Evolutionary conservation across 2,113 vertebrate genomes (phyloP).

Genomic region (Lathamus discolor): DNA sequence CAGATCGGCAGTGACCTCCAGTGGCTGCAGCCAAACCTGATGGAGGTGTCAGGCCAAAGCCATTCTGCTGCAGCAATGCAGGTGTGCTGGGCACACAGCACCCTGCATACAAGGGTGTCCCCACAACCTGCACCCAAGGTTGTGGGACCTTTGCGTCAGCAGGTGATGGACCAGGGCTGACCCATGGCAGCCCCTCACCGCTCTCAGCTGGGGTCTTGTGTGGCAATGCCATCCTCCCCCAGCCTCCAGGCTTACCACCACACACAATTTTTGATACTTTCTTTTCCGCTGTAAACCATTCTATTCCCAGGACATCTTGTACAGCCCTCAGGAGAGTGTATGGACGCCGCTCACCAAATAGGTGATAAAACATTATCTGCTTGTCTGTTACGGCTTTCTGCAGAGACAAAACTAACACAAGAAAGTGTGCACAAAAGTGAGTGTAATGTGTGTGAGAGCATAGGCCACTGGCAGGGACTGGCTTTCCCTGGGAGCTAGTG

Average conservation of each 20-base stretch:
- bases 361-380: neutral
- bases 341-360: fast-evolving
- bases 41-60: neutral
- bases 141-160: fast-evolving
- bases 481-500: fast-evolving
- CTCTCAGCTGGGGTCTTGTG: neutral
- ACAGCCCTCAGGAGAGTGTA: neutral
- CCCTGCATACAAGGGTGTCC: neutral
- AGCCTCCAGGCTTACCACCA: neutral
- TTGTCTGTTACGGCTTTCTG: neutral
- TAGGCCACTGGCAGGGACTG: fast-evolving
- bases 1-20: slow-evolving; percentile 42
- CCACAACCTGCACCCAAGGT: fast-evolving
- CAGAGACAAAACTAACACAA: neutral
- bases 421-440: neutral
- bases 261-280: neutral
- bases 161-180: neutral
- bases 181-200: neutral
- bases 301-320: neutral
- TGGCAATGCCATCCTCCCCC: fast-evolving
- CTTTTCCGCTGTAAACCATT: neutral
- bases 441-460: neutral
- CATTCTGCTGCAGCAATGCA: fast-evolving
- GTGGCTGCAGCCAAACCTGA: neutral
- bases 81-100: neutral